Percentiles rank a stretch among this genome's conserved stretches.
phyloP scores from a whole-genome alignment of 2,797 vertebrate species.

The Xenopus petersii region DNA sequence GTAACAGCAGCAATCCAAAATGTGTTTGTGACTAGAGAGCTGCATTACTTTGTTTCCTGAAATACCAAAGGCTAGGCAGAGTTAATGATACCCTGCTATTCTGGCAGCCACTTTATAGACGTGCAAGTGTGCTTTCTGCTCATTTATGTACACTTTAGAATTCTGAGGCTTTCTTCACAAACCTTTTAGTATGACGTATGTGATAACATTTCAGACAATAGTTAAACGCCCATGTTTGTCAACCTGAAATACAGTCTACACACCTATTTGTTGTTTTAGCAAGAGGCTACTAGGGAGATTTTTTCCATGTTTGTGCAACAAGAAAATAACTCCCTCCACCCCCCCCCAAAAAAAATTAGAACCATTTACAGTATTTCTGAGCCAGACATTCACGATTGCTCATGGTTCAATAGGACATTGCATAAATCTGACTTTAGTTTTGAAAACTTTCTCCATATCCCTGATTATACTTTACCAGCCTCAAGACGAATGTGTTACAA shows the following conservation, averaged over 20 bases:
- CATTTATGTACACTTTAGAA: constrained; percentile 18
- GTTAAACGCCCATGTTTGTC: background rate
- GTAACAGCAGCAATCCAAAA: background rate
- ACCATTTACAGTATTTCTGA: too few relatives aligned
- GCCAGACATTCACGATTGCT: too few relatives aligned
- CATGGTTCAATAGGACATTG: too few relatives aligned
- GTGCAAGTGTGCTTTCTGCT: constrained; percentile 11
- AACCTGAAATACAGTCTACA: background rate
- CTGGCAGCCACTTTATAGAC: constrained; percentile 12
- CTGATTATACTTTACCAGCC: background rate
- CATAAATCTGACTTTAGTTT: background rate
- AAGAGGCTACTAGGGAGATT: background rate
- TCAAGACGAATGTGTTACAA: too few relatives aligned
- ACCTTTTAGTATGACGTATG: background rate
- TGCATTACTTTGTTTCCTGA: too few relatives aligned
- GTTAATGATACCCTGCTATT: constrained; percentile 25
- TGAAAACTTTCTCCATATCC: background rate
- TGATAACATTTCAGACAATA: background rate
- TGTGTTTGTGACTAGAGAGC: background rate
- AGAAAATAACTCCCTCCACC: too few relatives aligned
- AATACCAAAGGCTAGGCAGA: background rate
- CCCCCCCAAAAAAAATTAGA: too few relatives aligned
- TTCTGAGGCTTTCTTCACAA: background rate
- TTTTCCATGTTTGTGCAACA: too few relatives aligned
- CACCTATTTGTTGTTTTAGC: too few relatives aligned